Conservation (phyloP, 1,140 invertebrate genomes). For the Drosophila hydei region DNA sequence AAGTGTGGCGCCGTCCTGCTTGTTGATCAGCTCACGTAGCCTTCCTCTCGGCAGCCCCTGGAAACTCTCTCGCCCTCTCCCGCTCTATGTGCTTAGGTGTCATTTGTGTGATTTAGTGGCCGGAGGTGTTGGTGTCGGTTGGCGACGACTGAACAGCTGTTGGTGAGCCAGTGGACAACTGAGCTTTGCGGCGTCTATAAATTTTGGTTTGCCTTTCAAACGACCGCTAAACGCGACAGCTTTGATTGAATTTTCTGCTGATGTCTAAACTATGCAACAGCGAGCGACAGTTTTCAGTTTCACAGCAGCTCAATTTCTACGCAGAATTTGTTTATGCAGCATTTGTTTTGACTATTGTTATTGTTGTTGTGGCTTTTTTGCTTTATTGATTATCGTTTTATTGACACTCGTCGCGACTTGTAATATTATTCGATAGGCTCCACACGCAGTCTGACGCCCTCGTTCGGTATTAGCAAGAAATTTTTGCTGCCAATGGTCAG, state of each 20-base stretch:
- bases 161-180: conserved; percentile 3
- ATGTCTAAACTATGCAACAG: conserved; percentile 1
- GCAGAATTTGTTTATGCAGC: conserved; percentile 27
- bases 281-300: conserved; percentile 1
- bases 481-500: conserved; percentile 74
- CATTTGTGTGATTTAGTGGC: conserved; percentile 70
- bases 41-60: neutral
- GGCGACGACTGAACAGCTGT: conserved; percentile 2
- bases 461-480: conserved; percentile 72
- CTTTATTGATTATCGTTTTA: conserved; percentile 30
- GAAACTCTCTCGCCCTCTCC: neutral
- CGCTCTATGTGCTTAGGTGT: conserved; percentile 17
- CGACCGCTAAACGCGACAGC: conserved; percentile 57
- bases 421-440: conserved; percentile 11
- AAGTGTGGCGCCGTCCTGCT: conserved; percentile 57
- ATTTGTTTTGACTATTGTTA: neutral
- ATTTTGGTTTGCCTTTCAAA: conserved; percentile 74
- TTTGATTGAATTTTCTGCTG: conserved; percentile 66
- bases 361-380: neutral
- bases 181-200: conserved; percentile 59
- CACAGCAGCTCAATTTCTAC: too few species aligned
- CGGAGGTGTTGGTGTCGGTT: conserved; percentile 39
- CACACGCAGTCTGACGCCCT: conserved; percentile 46
- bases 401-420: conserved; percentile 67
- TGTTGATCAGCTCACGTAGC: conserved; percentile 57